phyloP scores from a whole-genome alignment of 2,888 invertebrate species.

The Cyrtodaria siliqua region DNA sequence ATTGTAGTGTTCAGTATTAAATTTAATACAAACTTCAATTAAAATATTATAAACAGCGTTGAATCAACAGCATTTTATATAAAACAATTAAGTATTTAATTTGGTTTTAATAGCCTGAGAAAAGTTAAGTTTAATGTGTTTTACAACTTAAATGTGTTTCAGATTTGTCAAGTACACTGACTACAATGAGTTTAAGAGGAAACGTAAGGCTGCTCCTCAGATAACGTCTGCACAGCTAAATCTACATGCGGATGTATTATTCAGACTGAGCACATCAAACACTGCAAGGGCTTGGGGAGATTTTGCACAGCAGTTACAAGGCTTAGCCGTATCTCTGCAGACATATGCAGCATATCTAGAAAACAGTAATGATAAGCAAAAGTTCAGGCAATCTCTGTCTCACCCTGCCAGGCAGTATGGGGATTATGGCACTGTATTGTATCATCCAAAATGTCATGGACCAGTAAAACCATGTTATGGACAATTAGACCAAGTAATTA shows the following conservation, averaged over 20 bases:
- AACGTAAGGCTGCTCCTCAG: slow-evolving; percentile 23
- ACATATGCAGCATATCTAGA: slow-evolving; percentile 36
- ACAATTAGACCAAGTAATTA: slow-evolving; percentile 35
- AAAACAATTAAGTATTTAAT: slow-evolving; percentile 2
- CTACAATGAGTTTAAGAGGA: slow-evolving; percentile 13
- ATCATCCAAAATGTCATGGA: slow-evolving; percentile 1
- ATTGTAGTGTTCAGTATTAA: slow-evolving; percentile 5
- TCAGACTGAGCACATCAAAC: slow-evolving; percentile 2
- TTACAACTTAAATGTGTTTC: slow-evolving; percentile 11
- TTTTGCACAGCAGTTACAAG: slow-evolving; percentile 1
- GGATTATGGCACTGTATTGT: slow-evolving; percentile 1
- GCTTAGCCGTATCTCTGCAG: slow-evolving; percentile 15
- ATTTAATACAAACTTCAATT: slow-evolving; percentile 5
- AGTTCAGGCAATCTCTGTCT: slow-evolving; percentile 21
- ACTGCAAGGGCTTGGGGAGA: slow-evolving; percentile 5
- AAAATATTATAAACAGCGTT: slow-evolving; percentile 7
- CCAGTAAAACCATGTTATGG: slow-evolving; percentile 23
- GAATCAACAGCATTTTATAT: slow-evolving; percentile 3
- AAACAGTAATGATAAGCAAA: slow-evolving; percentile 22
- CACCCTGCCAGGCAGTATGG: slow-evolving; percentile 20
- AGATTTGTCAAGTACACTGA: slow-evolving; percentile 20
- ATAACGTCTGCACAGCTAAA: slow-evolving; percentile 7
- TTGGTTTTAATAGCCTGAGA: background rate
- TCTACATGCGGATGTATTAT: slow-evolving; percentile 6
- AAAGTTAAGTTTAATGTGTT: slow-evolving; percentile 11